Conservation (phyloP, 2,888 invertebrate species). For the Hofmannophila pseudospretella region DNA sequence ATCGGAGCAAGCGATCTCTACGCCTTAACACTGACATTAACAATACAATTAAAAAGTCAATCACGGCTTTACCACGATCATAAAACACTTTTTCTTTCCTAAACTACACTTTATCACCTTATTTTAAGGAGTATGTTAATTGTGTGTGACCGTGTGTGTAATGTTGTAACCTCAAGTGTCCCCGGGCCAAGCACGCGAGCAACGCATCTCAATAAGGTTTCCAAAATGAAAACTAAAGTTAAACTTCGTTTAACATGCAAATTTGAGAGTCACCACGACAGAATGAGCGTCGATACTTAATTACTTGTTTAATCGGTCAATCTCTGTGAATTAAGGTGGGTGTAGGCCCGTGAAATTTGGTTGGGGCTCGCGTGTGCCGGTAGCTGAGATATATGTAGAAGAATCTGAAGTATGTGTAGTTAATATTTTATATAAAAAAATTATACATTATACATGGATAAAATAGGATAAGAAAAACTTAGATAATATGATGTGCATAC, state of each 20-base stretch:
- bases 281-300: slow-evolving; percentile 76
- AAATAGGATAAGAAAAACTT: too few relatives aligned
- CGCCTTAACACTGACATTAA: slow-evolving; percentile 73
- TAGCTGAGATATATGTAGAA: slow-evolving; percentile 22
- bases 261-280: slow-evolving; percentile 74
- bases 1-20: slow-evolving; percentile 73
- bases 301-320: slow-evolving; percentile 76
- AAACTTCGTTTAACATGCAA: slow-evolving; percentile 78
- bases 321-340: slow-evolving; percentile 55
- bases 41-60: slow-evolving; percentile 74
- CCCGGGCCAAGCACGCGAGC: slow-evolving; percentile 59
- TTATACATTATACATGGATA: too few relatives aligned
- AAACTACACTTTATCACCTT: slow-evolving; percentile 27
- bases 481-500: too few relatives aligned
- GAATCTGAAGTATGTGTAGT: neutral
- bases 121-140: slow-evolving; percentile 19
- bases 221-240: slow-evolving; percentile 68
- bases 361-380: slow-evolving; percentile 16
- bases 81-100: slow-evolving; percentile 5
- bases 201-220: slow-evolving; percentile 66
- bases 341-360: slow-evolving; percentile 30
- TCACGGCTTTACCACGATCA: slow-evolving; percentile 33
- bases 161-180: slow-evolving; percentile 29
- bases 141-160: neutral
- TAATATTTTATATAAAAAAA: too few relatives aligned